A percentile compares a stretch with the other conserved stretches of the same genome.
These are phyloP conservation scores for Megaptera novaeangliae DNA, from an alignment of 2,113 vertebrate genomes.

Conservation along the genomic window DNA sequence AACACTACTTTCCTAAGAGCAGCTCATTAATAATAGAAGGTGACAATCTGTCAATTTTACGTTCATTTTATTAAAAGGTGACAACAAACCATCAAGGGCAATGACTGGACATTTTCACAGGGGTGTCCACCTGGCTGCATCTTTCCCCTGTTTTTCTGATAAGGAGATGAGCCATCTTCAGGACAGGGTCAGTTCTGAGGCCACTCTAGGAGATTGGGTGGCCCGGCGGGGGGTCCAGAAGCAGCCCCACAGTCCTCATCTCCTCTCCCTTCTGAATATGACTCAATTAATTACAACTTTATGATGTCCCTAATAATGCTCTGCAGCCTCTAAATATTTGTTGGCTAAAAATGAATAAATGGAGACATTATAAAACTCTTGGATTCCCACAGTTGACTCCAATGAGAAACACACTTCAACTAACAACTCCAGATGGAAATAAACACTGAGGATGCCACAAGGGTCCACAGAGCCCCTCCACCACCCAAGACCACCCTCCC, in stretches of 20 bases:
- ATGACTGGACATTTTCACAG: neutral
- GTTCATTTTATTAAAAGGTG: neutral
- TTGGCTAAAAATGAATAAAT: constrained; percentile 11
- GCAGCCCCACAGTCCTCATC: neutral
- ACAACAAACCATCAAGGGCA: neutral
- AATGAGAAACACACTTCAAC: neutral
- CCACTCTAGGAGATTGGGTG: neutral
- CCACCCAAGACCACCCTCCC: neutral
- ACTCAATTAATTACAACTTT: neutral
- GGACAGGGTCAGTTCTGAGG: neutral
- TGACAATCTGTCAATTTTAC: neutral
- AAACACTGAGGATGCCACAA: neutral
- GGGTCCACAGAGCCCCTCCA: neutral
- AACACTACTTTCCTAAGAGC: neutral
- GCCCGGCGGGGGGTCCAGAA: neutral
- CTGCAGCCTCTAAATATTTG: neutral
- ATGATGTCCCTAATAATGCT: neutral
- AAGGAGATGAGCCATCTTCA: neutral
- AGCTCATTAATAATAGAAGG: neutral
- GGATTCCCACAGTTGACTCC: neutral
- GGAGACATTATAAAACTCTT: neutral
- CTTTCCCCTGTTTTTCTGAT: neutral
- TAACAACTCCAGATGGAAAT: neutral
- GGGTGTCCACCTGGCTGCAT: too few species aligned
- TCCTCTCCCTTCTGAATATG: neutral